Evolutionary conservation across 92 coral and sea anemone species (phyloP).

Genomic region (Ricordea florida): DNA sequence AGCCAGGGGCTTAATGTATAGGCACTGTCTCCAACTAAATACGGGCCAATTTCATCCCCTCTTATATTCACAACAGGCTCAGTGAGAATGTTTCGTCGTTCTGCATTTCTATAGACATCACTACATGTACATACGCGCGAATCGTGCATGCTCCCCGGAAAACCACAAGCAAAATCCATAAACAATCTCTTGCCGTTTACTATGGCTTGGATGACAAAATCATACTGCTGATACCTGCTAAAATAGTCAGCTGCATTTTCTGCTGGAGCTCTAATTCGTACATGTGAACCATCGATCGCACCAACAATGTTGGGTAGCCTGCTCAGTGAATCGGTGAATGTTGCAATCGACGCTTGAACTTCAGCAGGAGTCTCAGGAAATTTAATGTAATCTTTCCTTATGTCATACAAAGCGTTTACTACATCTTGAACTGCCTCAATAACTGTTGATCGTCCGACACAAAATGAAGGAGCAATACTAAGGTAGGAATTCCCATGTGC

Average conservation of each 20-base stretch:
- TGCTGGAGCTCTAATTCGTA: too few species aligned
- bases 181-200: conserved; percentile 10
- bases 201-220: conserved; percentile 1
- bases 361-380: not conserved
- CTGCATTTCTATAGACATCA: conserved; percentile 10
- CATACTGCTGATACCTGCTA: too few species aligned
- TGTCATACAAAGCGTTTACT: too few species aligned
- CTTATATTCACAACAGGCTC: conserved; percentile 10
- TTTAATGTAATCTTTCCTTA: too few species aligned
- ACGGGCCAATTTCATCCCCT: conserved; percentile 38
- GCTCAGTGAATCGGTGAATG: not conserved
- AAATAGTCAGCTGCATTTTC: too few species aligned
- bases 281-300: too few species aligned
- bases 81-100: conserved; percentile 37
- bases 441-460: too few species aligned
- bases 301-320: too few species aligned
- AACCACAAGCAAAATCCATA: conserved; percentile 24
- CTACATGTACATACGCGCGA: not conserved
- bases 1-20: conserved; percentile 46
- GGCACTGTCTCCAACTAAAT: conserved; percentile 55
- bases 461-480: too few species aligned
- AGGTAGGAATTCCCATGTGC: too few species aligned
- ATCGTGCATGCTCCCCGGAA: conserved; percentile 10
- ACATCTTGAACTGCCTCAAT: too few species aligned
- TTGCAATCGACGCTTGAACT: not conserved